A percentile compares a stretch with the other conserved stretches of the same genome.
These are phyloP conservation scores for Enteromius argenteus DNA, from an alignment of 2,797 vertebrate genomes.

Conservation along the genomic window DNA sequence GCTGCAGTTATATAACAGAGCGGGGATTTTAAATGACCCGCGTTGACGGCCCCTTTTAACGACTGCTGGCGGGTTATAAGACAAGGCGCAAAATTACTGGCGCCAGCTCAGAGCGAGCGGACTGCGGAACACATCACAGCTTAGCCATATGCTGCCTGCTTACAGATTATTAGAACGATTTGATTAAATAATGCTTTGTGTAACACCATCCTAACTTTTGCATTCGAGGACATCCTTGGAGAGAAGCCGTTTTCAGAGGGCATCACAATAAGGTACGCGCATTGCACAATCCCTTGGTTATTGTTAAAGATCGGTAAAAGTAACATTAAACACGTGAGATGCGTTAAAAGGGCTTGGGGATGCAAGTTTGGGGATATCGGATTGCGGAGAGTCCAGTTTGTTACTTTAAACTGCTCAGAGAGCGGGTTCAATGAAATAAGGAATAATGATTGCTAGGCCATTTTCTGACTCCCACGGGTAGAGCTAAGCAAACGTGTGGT, in stretches of 20 bases:
- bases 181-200: background rate
- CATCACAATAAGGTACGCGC: slow-evolving; percentile 70
- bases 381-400: background rate
- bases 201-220: background rate
- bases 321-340: background rate
- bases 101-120: slow-evolving; percentile 73
- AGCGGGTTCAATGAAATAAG: slow-evolving; percentile 48
- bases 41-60: slow-evolving; percentile 68
- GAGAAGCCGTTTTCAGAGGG: slow-evolving; percentile 67
- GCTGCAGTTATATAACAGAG: slow-evolving; percentile 58
- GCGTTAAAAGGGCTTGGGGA: background rate
- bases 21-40: slow-evolving; percentile 75
- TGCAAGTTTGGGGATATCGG: background rate
- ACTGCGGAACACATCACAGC: slow-evolving; percentile 44
- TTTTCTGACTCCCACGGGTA: slow-evolving; percentile 56
- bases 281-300: background rate
- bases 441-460: slow-evolving; percentile 59
- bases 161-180: background rate
- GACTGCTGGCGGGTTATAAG: slow-evolving; percentile 71
- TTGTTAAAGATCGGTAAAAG: slow-evolving; percentile 10
- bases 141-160: slow-evolving; percentile 31
- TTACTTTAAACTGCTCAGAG: background rate
- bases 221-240: slow-evolving; percentile 33
- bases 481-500: slow-evolving; percentile 36
- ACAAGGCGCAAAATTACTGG: slow-evolving; percentile 66